Percentiles rank a stretch among this genome's conserved stretches.
phyloP scores from a whole-genome alignment of 2,113 vertebrate species.

The Hippoglossus stenolepis region DNA sequence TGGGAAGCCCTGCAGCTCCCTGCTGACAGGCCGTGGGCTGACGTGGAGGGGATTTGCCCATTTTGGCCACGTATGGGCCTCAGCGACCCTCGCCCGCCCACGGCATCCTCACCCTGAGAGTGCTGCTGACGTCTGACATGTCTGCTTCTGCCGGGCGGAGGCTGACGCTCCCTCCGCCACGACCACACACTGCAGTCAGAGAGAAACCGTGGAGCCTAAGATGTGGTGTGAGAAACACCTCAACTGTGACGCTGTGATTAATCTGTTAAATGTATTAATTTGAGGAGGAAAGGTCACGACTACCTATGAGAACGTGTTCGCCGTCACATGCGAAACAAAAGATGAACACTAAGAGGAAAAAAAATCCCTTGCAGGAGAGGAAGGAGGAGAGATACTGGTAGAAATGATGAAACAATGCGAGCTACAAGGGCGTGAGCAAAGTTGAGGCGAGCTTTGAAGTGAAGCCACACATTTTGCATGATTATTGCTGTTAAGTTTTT shows the following conservation, averaged over 20 bases:
- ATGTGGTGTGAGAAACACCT: conserved; percentile 26
- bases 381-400: conserved; percentile 29
- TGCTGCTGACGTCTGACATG: conserved; percentile 70
- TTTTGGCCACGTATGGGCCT: conserved; percentile 54
- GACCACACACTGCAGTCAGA: conserved; percentile 66
- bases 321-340: conserved; percentile 22
- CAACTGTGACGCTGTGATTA: conserved; percentile 41
- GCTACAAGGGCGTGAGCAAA: conserved; percentile 68
- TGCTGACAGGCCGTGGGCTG: conserved; percentile 51
- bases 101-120: conserved; percentile 42
- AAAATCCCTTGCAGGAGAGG: conserved; percentile 21
- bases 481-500: conserved; percentile 80
- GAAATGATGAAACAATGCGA: conserved; percentile 72
- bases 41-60: conserved; percentile 68
- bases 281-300: conserved; percentile 51
- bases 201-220: conserved; percentile 42
- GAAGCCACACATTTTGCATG: conserved; percentile 76
- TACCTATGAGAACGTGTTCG: conserved; percentile 40
- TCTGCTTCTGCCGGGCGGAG: conserved; percentile 56
- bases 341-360: not conserved
- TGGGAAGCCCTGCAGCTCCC: conserved; percentile 38
- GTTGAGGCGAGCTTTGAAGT: conserved; percentile 78
- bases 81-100: conserved; percentile 67
- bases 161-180: conserved; percentile 47
- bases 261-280: conserved; percentile 43